Evolutionary conservation across 2,888 invertebrate genomes (phyloP), one percentile per base, ranked within the genome.

Genomic region (Leucophora obtusa): DNA sequence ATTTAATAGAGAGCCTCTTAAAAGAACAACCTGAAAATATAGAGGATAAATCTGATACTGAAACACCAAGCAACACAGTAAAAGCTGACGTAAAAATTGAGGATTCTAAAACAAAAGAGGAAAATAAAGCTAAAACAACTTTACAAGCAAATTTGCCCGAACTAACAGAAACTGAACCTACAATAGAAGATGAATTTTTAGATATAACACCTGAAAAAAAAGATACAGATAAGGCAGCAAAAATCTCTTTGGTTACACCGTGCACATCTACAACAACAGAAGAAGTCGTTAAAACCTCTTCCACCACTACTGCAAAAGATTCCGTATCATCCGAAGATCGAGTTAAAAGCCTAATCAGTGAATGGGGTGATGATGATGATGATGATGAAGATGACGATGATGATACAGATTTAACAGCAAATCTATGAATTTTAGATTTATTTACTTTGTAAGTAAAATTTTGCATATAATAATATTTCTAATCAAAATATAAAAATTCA

Each of bases 291-390:
- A 33, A 62, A n/a, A 2, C 58, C 1, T 21, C 76, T 11, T 38
- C 66, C 17, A 43, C 50, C 9, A 69, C 9, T 5, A 21, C 54
- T n/a, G 54, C 65, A 43, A 70, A 63, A 9, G 47, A 68, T 0
- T 9, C 54, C 4, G 68, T 77, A 72, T 70, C 82, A 38, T 72
- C 84, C 14, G 70, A 84, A 28, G 89, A 88, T 18, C 87, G 87
- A 63, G 85, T 90, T 1, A 89, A 89, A 80, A 90, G 87, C 82
- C 84, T 90, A 70, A 89, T 90, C 54, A 89, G 87, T 76, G 90
- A 90, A 79, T 90, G 90, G 90, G 90, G 81, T 2, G 90, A 89
- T 63, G 90, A 90, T 56, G 89, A 89, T 24, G 89, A 89, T n/a
- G n/a, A n/a, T 38, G 89, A 89, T 28, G 86, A 86, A 10, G 89